Base-by-base conservation (phyloP, 2,888 invertebrate species). In the Cephus pygmeus region DNA sequence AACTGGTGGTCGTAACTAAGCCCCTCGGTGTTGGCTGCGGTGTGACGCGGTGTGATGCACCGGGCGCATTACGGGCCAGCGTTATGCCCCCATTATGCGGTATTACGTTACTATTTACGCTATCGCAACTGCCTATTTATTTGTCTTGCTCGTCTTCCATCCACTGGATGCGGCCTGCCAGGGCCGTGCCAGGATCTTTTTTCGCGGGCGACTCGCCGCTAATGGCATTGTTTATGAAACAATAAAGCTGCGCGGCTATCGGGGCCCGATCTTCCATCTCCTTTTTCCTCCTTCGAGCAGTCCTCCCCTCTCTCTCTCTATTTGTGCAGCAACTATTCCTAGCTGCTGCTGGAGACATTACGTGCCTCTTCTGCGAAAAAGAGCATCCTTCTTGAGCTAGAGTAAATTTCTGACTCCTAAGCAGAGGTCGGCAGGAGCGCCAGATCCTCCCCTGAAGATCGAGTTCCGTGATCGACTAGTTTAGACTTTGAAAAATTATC, bases 31-130 rank as follows among this genome's bases (percentile, higher is more conserved):
- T 40, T 40, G 40, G 36, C 82, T 83, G 85, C 86, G 81, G 81
- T 84, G 83, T 86, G 88, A 35, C 3, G 35, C 12, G 35, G 1
- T 3, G 3, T 12, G 12, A 35, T 35, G 35, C 35, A 3, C 35
- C 35, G 85, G 79, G 83, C 83, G 84, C 87, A 85, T 87, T 87
- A 86, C 83, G 78, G 80, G 81, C 84, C 81, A 81, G 86, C 85
- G 87, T 90, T 88, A 89, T 90, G 87, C 88, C 83, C 85, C 88
- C 87, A 90, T 90, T 90, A 90, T 90, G 87, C 86, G 81, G 88
- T 90, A 90, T 90, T 90, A 90, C 87, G 89, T 90, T 90, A 90
- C 90, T 89, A 90, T 90, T 90, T 90, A 90, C 88, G 88, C 89
- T 90, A 89, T 88, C 87, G 82, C 84, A 83, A 83, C 83, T 81